Base-by-base conservation (phyloP, 2,888 invertebrate genomes). In the Caenorhabditis sp. region DNA sequence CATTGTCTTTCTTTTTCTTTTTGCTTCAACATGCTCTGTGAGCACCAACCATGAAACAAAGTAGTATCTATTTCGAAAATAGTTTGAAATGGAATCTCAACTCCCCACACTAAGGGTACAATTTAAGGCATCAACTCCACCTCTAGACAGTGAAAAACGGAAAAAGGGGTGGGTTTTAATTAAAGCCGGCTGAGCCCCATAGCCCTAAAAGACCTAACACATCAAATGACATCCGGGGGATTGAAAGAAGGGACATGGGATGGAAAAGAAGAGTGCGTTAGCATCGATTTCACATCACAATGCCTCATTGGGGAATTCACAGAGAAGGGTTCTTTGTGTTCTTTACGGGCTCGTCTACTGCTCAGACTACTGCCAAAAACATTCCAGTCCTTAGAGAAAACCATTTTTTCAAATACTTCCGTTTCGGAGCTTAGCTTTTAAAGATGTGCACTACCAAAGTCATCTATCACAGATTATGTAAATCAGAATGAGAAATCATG, bases 211-310 rank as follows among this genome's bases (percentile, higher is more conserved):
- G 40, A 13, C 40, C 24, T 22, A 37, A 50, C 64, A 71, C 70
- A 65, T 79, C 78, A 70, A 79, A 79, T 71, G 70, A 71, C 65
- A 79, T 68, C 51, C 51, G 56, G 50, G 53, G 51, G n/a, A n/a
- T n/a, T n/a, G n/a, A 77, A 61, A 9, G 53, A 35, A 50, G 50
- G 44, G 20, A 32, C 58, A 64, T 26, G 64, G 40, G 53, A 69
- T 50, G 50, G 68, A 51, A 40, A n/a, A 40, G 15, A 26, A 35
- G 65, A 76, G 67, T 76, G 65, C 76, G 60, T 76, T 61, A 76
- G 76, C 76, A 76, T 76, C 76, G 76, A 76, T 76, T 76, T 76
- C 76, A 61, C 76, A 76, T 76, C 76, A 76, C 67, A 67, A 74
- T 60, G 53, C 61, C 60, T 65, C 76, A 67, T 76, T 76, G 76